Percentiles rank a stretch among this genome's conserved stretches.
Evolutionary conservation across 2,113 vertebrate genomes (phyloP).

Genomic region (Azemiops feae): DNA sequence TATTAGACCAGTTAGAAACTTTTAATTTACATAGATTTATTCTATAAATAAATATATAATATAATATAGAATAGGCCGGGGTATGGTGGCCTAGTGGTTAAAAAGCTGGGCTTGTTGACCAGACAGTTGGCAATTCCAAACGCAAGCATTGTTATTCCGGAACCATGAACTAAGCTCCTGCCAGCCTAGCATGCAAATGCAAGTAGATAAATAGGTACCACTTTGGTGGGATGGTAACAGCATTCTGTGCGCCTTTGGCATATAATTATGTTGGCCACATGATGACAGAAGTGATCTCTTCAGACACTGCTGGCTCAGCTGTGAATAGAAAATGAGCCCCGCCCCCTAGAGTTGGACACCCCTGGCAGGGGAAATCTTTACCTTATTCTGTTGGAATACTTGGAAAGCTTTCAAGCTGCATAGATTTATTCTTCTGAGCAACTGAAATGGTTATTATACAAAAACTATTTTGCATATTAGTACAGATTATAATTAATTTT

Average conservation of each 20-base stretch:
- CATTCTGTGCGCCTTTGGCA: background rate
- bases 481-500: background rate
- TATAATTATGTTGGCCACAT: background rate
- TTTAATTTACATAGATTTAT: background rate
- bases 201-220: background rate
- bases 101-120: background rate
- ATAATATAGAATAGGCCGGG: background rate
- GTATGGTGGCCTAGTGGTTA: background rate
- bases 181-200: background rate
- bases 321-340: too few species aligned
- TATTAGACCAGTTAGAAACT: background rate
- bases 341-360: too few species aligned
- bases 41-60: background rate
- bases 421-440: background rate
- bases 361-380: too few species aligned
- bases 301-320: too few species aligned
- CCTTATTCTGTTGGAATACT: background rate
- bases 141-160: background rate
- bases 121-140: background rate
- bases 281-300: too few species aligned
- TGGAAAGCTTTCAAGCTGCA: background rate
- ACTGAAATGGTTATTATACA: background rate
- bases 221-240: background rate
- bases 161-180: too few species aligned
- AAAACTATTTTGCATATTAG: background rate